These are phyloP conservation scores for Sepiola atlantica DNA, from an alignment of 2,888 invertebrate species.

Conservation along the genomic window DNA sequence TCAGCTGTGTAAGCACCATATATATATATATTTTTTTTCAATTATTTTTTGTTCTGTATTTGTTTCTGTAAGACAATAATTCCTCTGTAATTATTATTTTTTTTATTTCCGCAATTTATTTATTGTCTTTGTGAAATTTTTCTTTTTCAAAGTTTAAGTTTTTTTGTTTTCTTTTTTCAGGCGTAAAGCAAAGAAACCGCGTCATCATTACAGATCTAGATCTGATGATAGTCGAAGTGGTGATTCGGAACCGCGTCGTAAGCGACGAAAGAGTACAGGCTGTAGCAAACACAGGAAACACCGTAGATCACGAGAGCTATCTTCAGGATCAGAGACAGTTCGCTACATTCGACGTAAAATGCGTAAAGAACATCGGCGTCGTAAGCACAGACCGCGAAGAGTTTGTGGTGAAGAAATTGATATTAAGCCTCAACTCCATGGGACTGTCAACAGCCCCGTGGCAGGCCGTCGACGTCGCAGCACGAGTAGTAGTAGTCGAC, in stretches of 20 bases:
- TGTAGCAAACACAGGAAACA: constrained; percentile 47
- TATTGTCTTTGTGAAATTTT: not conserved
- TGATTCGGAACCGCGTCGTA: constrained; percentile 32
- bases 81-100: no score
- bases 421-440: not conserved
- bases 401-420: constrained; percentile 6
- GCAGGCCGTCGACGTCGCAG: not conserved
- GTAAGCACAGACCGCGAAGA: constrained; percentile 35
- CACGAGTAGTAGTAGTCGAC: not conserved
- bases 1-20: no score
- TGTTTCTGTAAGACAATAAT: no score
- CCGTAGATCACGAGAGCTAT: constrained; percentile 41
- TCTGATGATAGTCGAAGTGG: constrained; percentile 39
- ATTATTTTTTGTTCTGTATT: no score
- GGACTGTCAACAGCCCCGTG: not conserved
- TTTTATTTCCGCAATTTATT: not conserved
- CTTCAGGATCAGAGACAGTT: constrained; percentile 38
- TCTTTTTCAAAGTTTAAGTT: not conserved
- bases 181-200: constrained; percentile 14
- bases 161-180: not conserved
- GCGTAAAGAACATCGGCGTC: not conserved
- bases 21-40: no score
- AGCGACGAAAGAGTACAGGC: constrained; percentile 40
- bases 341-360: not conserved
- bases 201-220: constrained; percentile 37